A percentile compares a stretch with the other conserved stretches of the same genome.
phyloP scores from a whole-genome alignment of 2,113 vertebrate genomes.

The Corythornis vintsioides region DNA sequence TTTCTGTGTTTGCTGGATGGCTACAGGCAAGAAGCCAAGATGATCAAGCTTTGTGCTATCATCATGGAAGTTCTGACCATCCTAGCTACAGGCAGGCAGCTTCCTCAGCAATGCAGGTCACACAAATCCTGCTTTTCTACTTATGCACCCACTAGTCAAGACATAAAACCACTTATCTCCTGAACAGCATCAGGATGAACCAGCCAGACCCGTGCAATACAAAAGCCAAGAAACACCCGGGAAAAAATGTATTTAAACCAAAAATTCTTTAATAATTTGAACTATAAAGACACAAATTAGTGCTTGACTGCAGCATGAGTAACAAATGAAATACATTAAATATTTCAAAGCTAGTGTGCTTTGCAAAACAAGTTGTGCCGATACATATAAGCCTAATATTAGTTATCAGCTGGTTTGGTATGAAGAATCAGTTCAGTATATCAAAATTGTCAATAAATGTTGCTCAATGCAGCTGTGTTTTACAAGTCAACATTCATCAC shows the following conservation, averaged over 20 bases:
- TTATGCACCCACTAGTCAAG: accelerated
- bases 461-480: neutral
- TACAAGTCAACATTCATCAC: slow-evolving; percentile 15
- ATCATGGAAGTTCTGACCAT: neutral
- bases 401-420: slow-evolving; percentile 39
- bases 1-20: neutral
- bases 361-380: slow-evolving; percentile 27
- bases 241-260: slow-evolving; percentile 48
- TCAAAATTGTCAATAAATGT: slow-evolving; percentile 8
- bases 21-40: neutral
- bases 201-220: neutral
- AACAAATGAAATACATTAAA: slow-evolving; percentile 56
- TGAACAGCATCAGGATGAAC: neutral
- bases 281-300: slow-evolving; percentile 59
- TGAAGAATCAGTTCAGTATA: neutral
- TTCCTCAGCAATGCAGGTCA: neutral
- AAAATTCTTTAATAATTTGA: slow-evolving; percentile 67
- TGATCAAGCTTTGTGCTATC: neutral
- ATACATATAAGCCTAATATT: slow-evolving; percentile 12
- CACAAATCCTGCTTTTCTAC: neutral
- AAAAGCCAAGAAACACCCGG: neutral
- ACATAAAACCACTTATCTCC: neutral
- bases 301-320: slow-evolving; percentile 47
- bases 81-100: neutral
- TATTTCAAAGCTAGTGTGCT: slow-evolving; percentile 57